phyloP scores from a whole-genome alignment of 2,888 invertebrate species.

The Liposcelis brunnea region DNA sequence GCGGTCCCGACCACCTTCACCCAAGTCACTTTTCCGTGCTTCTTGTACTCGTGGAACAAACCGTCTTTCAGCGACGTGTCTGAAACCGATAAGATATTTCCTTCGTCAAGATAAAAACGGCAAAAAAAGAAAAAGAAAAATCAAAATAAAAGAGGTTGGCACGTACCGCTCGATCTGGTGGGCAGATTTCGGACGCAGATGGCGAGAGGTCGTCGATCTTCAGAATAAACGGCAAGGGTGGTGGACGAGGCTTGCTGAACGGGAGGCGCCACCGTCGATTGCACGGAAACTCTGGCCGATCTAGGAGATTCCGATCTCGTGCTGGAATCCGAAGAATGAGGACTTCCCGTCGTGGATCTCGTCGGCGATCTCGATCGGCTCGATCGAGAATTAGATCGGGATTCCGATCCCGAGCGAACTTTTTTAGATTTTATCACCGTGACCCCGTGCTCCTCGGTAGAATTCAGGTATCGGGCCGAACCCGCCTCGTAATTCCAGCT shows the following conservation, averaged over 20 bases:
- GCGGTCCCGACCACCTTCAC: conserved; percentile 86
- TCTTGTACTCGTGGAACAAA: conserved; percentile 96
- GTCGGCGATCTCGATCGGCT: conserved; percentile 4
- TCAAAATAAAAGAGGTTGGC: conserved; percentile 5
- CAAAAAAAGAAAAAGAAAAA: conserved; percentile 14
- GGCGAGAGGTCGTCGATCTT: conserved; percentile 64
- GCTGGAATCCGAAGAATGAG: conserved; percentile 11
- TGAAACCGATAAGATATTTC: conserved; percentile 21
- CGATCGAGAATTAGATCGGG: not conserved
- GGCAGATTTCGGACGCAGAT: conserved; percentile 85
- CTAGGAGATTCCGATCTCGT: conserved; percentile 9
- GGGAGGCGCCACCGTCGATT: conserved; percentile 21
- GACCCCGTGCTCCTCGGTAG: conserved; percentile 9
- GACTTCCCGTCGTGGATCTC: conserved; percentile 6
- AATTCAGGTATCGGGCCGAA: not conserved
- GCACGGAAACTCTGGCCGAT: conserved; percentile 17
- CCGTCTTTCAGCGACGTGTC: conserved; percentile 95
- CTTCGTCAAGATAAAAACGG: too few relatives aligned
- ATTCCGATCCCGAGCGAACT: conserved; percentile 2
- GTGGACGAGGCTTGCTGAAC: conserved; percentile 20
- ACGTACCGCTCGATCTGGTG: conserved; percentile 47
- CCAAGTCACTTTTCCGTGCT: conserved; percentile 93
- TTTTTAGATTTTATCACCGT: conserved; percentile 7
- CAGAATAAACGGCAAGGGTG: conserved; percentile 31
- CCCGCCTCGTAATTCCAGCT: not conserved